Evolutionary conservation across 1,140 invertebrate genomes (phyloP), one percentile per base, ranked within the genome.

Genomic region (Drosophila pectinifera): DNA sequence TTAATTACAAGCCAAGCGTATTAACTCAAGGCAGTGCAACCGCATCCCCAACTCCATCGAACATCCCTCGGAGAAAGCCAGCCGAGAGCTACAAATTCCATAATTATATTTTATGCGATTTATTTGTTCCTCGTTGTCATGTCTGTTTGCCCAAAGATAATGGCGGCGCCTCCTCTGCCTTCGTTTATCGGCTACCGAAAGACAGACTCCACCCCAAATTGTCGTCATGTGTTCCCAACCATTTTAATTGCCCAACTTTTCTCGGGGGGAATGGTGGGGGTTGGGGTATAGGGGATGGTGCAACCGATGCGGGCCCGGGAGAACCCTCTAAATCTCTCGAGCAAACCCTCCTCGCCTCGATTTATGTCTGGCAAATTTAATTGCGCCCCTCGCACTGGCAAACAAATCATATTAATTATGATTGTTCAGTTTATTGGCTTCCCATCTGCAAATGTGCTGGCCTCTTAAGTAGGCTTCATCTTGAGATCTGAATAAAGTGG

Each of bases 91-190:
- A 91, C 80, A 91, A 89, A 91, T 91, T 89, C 74, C 78, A 86
- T 91, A 91, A 91, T 91, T 91, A 91, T 91, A 91, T 91, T 91
- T 91, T 90, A 89, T 91, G 81, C 69, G 41, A 31, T 39, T 86
- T 90, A 90, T 86, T 86, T 85, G 81, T 77, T 62, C 57, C 74
- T 73, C 83, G 80, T 69, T 78, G 62, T 90, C 83, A 88, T 83
- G 83, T 84, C 84, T 90, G 86, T 90, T 90, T 90, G 84, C 72
- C 53, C 57, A 77, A 57, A 84, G 86, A 90, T 88, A 90, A 90
- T 84, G 80, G 67, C 76, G 45, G 16, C 20, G 34, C 28, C 77
- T 68, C 62, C 36, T 18, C 38, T 31, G 8, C 38, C 8, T 16
- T 34, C 39, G 10, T 22, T 24, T 62, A 48, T 36, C 36, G 58